These are phyloP conservation scores for Orgyia antiqua DNA, from an alignment of 2,888 invertebrate genomes.

Conservation along the genomic window DNA sequence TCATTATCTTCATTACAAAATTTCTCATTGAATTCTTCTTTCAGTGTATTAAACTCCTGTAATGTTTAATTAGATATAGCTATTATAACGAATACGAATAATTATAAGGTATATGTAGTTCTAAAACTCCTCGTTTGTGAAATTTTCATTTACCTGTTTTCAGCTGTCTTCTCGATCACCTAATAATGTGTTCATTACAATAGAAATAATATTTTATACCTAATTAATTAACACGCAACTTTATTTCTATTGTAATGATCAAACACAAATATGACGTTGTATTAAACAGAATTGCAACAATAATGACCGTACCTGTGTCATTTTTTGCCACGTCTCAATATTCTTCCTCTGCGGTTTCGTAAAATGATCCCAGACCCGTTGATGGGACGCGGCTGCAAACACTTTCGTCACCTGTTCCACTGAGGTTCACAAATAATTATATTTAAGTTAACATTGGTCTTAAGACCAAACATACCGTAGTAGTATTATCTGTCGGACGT, in stretches of 20 bases:
- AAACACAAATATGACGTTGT: not conserved
- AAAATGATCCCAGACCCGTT: constrained; percentile 99
- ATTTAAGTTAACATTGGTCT: constrained; percentile 51
- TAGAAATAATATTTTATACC: too few relatives aligned
- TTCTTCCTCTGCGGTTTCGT: constrained; percentile 99
- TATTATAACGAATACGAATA: not conserved
- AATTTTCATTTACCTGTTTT: constrained; percentile 20
- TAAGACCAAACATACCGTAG: constrained; percentile 62
- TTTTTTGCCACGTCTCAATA: constrained; percentile 98
- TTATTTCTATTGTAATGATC: not conserved
- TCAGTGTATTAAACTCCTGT: constrained; percentile 62
- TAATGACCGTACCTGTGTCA: constrained; percentile 85
- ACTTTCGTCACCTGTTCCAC: constrained; percentile 99
- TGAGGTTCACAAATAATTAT: constrained; percentile 79
- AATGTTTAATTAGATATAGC: constrained; percentile 16
- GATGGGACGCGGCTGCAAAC: constrained; percentile 96
- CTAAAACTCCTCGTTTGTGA: not conserved
- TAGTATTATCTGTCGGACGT: constrained; percentile 46
- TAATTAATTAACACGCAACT: not conserved
- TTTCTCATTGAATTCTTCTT: constrained; percentile 68
- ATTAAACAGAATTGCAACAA: not conserved
- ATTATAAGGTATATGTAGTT: not conserved
- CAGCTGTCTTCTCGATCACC: constrained; percentile 31
- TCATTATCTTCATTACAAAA: constrained; percentile 55
- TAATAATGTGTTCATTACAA: constrained; percentile 13